phyloP scores from a whole-genome alignment of 2,888 invertebrate species.

The Caenorhabditis uteleia region DNA sequence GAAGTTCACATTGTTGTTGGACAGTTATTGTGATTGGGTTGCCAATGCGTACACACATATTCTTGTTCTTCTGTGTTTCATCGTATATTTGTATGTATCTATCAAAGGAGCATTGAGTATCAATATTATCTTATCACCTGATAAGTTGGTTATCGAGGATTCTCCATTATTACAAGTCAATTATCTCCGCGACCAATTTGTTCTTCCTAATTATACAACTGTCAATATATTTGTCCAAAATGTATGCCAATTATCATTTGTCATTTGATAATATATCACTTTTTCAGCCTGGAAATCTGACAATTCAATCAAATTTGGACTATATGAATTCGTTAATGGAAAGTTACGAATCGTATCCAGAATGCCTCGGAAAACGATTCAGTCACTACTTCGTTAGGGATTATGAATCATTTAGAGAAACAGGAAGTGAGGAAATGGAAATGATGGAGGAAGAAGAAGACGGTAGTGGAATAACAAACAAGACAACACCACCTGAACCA shows the following conservation, averaged over 20 bases:
- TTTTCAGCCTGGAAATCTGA: constrained; percentile 56
- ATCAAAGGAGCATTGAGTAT: constrained; percentile 54
- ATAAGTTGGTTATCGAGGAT: constrained; percentile 62
- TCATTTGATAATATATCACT: neutral
- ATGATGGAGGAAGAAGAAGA: constrained; percentile 28
- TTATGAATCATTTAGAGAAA: constrained; percentile 22
- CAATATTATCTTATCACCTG: constrained; percentile 57
- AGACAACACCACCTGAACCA: constrained; percentile 13
- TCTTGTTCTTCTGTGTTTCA: constrained; percentile 53
- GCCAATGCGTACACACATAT: constrained; percentile 58
- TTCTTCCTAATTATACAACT: constrained; percentile 62
- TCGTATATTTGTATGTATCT: constrained; percentile 47
- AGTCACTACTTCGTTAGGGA: constrained; percentile 62
- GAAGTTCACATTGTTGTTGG: constrained; percentile 38
- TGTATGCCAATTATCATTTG: constrained; percentile 24
- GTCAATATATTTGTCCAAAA: constrained; percentile 62
- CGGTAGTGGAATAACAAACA: constrained; percentile 7
- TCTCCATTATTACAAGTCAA: constrained; percentile 63
- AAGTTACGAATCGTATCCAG: constrained; percentile 57
- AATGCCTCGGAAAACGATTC: constrained; percentile 57
- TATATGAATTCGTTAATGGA: constrained; percentile 48
- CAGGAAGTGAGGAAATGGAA: constrained; percentile 26
- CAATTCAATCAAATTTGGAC: constrained; percentile 38
- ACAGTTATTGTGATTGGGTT: constrained; percentile 61
- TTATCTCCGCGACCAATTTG: constrained; percentile 56